Conservation (phyloP, 2,113 vertebrate species). For the Upupa epops region DNA sequence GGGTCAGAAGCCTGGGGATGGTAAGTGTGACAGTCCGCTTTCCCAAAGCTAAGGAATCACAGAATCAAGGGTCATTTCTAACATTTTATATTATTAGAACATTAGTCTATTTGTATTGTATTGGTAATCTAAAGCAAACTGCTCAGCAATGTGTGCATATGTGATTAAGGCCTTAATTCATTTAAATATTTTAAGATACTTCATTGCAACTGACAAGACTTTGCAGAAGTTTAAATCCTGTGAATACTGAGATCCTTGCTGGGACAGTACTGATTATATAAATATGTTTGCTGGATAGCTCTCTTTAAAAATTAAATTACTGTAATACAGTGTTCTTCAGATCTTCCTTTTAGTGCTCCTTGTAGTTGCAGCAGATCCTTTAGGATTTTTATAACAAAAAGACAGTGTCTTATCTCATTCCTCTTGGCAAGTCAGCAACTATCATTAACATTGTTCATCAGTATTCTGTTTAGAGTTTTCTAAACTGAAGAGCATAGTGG, state of each 20-base stretch:
- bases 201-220: not conserved
- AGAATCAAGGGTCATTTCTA: not conserved
- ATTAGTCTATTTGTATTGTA: constrained; percentile 15
- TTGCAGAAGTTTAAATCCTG: not conserved
- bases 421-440: constrained; percentile 60
- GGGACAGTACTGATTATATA: not conserved
- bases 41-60: not conserved
- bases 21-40: constrained; percentile 23
- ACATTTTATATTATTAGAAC: not conserved
- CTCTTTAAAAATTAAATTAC: constrained; percentile 1
- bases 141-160: not conserved
- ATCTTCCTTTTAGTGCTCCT: constrained; percentile 33
- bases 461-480: constrained; percentile 72
- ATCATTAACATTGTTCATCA: constrained; percentile 72
- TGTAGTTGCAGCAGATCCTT: constrained; percentile 42
- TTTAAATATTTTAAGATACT: not conserved
- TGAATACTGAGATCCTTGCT: not conserved
- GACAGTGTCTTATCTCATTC: constrained; percentile 31
- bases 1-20: not conserved
- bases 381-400: constrained; percentile 55
- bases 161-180: constrained; percentile 1
- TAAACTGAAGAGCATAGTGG: constrained; percentile 60
- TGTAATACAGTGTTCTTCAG: constrained; percentile 5
- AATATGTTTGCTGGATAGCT: not conserved
- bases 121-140: constrained; percentile 36